Percentiles rank a stretch among this genome's conserved stretches.
These are phyloP conservation scores for Maylandia zebra DNA, from an alignment of 2,113 vertebrate genomes.

Conservation along the genomic window DNA sequence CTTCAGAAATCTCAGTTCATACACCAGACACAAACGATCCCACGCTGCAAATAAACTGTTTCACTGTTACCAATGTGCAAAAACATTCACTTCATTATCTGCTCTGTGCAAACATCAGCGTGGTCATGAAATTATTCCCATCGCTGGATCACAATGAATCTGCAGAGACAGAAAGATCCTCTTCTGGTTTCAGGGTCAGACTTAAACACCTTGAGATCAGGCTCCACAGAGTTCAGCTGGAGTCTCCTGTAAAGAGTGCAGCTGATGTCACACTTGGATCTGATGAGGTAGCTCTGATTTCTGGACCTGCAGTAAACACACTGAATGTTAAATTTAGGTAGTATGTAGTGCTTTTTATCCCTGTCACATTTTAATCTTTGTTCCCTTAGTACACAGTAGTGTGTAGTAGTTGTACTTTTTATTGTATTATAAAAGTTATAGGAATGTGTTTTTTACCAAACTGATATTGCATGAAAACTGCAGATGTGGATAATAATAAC, in stretches of 20 bases:
- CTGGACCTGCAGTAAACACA: background rate
- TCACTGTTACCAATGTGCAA: background rate
- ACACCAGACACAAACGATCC: background rate
- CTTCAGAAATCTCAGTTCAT: background rate
- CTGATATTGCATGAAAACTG: background rate
- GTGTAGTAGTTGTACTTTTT: background rate
- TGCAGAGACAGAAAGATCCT: background rate
- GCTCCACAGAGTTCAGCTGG: accelerated
- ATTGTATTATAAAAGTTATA: background rate
- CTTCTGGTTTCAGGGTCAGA: no score
- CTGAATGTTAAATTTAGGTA: background rate
- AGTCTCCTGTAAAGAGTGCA: background rate
- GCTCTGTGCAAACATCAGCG: background rate
- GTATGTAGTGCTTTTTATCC: background rate
- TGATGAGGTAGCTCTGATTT: background rate
- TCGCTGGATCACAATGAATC: background rate
- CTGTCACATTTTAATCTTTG: background rate
- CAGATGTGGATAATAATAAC: background rate
- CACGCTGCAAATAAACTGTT: background rate
- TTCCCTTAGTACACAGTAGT: background rate
- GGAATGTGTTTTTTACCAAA: background rate
- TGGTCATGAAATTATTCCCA: background rate
- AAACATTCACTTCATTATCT: background rate
- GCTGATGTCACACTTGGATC: background rate
- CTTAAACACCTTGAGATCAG: no score